Evolutionary conservation across 2,888 invertebrate species (phyloP), one percentile per base, ranked within the genome.

Genomic region (Bursaphelenchus okinawaensis): DNA sequence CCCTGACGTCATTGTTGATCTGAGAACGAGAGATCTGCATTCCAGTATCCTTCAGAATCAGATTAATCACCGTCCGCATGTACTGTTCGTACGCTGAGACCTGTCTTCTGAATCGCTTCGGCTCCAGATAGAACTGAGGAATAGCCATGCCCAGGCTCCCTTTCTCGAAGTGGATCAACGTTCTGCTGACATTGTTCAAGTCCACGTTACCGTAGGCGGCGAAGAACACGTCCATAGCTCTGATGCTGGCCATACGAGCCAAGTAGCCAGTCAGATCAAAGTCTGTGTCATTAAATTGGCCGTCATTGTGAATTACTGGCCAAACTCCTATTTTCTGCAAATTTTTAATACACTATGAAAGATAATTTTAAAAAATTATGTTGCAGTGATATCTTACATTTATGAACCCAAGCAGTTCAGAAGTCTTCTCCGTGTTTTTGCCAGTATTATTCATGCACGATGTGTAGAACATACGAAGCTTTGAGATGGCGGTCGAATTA

Each of bases 401-500:
- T 16, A 63, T 27, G n/a, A 61, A 50, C 22, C 22, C 28, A 7
- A 63, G 59, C 28, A 63, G 20, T 23, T 51, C 60, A 16, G 31
- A 31, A 22, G 27, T 65, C 28, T 65, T 65, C 27, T 19, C n/a
- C 3, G n/a, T 24, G 7, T 16, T 31, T n/a, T 66, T 20, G 22
- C 23, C 19, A 9, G 22, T 52, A 24, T 65, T 66, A 26, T 65
- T 66, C 65, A 65, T 54, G 55, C 65, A 65, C 23, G 27, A 27
- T 23, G 27, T 22, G 50, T 65, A 65, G 62, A 65, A 55, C 16
- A 12, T 4, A 40, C 66, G 66, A 24, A 65, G 23, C 29, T 63
- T 67, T 19, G 65, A 66, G 31, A 65, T 66, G 20, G 65, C 55
- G 24, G 23, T 50, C 23, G 65, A 65, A n/a, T 62, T 65, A 19